Conservation (phyloP, 37 sponge, comb jelly and placozoan genomes). For the Theonella swinhoei region DNA sequence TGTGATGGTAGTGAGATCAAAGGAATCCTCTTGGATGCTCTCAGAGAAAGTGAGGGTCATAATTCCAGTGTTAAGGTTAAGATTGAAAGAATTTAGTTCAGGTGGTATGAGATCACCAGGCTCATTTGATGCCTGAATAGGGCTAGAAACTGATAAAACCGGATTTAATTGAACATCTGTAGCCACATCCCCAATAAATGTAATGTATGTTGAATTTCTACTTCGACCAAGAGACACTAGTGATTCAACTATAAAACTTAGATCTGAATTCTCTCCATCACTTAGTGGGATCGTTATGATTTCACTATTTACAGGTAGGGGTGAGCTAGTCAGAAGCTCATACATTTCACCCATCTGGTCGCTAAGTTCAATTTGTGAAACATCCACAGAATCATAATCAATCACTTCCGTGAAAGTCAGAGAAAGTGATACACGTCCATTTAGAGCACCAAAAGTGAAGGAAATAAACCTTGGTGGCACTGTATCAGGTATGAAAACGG, state of each 20-base stretch:
- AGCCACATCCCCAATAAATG: constrained; percentile 35
- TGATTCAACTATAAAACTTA: constrained; percentile 1
- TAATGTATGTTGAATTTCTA: constrained; percentile 66
- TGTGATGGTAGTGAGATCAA: constrained; percentile 61
- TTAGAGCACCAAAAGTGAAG: constrained; percentile 71
- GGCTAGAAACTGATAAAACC: constrained; percentile 31
- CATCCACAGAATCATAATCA: constrained; percentile 54
- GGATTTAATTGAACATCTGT: constrained; percentile 69
- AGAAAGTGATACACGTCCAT: constrained; percentile 75
- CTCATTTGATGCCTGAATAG: constrained; percentile 43
- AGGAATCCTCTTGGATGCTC: constrained; percentile 36
- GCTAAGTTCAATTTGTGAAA: constrained; percentile 49
- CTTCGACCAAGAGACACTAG: background rate
- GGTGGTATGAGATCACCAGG: constrained; percentile 73
- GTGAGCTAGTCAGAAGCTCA: constrained; percentile 26
- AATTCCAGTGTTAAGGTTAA: constrained; percentile 69
- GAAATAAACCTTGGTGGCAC: constrained; percentile 56
- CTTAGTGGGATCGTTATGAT: constrained; percentile 73
- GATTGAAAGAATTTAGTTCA: constrained; percentile 45
- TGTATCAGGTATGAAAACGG: constrained; percentile 28
- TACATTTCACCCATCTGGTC: constrained; percentile 29
- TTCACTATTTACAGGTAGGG: constrained; percentile 25
- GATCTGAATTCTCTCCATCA: constrained; percentile 53
- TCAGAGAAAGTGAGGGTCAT: constrained; percentile 72
- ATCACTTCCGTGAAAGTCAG: constrained; percentile 81